These are phyloP conservation scores for Eupithecia vulgata DNA, from an alignment of 2,888 invertebrate genomes.

Conservation along the genomic window DNA sequence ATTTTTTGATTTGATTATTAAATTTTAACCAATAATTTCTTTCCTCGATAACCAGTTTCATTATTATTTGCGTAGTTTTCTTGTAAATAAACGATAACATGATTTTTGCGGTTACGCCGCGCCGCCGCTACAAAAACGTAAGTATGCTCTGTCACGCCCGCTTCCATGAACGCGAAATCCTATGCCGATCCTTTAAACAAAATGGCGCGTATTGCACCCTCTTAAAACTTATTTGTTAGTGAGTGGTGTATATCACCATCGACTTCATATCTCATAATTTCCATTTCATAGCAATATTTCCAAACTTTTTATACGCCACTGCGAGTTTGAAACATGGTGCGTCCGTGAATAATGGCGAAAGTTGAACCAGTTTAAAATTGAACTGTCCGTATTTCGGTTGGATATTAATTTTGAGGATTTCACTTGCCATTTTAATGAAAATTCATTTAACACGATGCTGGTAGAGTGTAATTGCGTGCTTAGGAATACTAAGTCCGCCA, in stretches of 20 bases:
- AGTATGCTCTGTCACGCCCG: too few species aligned
- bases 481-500: conserved; percentile 10
- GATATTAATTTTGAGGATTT: conserved; percentile 70
- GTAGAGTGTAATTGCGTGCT: conserved; percentile 17
- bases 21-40: too few species aligned
- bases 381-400: conserved; percentile 65
- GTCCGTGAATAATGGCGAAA: conserved; percentile 71
- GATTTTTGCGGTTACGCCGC: too few species aligned
- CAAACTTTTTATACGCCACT: conserved; percentile 62
- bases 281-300: conserved; percentile 34
- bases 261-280: conserved; percentile 12
- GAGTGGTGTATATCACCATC: background rate
- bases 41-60: too few species aligned
- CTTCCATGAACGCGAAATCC: too few species aligned
- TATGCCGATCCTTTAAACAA: too few species aligned
- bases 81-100: too few species aligned
- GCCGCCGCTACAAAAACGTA: too few species aligned
- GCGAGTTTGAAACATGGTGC: conserved; percentile 63
- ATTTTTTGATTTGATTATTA: too few species aligned
- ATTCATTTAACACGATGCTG: conserved; percentile 47
- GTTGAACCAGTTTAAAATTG: conserved; percentile 76
- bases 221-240: background rate
- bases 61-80: too few species aligned
- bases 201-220: too few species aligned
- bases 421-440: conserved; percentile 54